Conservation (phyloP, 2,797 vertebrate species). For the Sebastes alutus region DNA sequence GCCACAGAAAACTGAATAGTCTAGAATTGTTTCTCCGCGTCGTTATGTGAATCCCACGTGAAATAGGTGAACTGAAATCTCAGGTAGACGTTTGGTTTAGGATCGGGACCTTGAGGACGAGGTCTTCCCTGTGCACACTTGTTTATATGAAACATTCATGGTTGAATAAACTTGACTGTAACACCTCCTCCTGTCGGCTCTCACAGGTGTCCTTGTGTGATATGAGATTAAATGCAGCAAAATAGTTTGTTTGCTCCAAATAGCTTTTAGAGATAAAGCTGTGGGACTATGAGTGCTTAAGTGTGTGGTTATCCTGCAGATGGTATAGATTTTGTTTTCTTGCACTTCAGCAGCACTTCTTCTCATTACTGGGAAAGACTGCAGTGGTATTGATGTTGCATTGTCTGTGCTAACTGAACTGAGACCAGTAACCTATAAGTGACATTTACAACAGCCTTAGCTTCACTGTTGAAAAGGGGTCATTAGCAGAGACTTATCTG, state of each 20-base stretch:
- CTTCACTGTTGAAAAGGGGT: background rate
- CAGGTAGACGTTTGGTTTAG: conserved; percentile 80
- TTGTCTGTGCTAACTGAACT: conserved; percentile 33
- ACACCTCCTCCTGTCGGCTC: conserved; percentile 58
- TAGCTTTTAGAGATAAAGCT: conserved; percentile 18
- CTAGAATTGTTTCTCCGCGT: conserved; percentile 70
- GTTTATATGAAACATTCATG: conserved; percentile 71
- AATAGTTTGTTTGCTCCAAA: conserved; percentile 38
- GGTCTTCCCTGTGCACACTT: conserved; percentile 76
- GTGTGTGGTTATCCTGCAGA: background rate
- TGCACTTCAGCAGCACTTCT: background rate
- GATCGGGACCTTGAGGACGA: conserved; percentile 59
- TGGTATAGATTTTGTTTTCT: conserved; percentile 12
- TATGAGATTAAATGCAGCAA: conserved; percentile 20
- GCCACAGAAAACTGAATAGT: conserved; percentile 65
- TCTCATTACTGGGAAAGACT: conserved; percentile 22
- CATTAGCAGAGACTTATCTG: background rate
- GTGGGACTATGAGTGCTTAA: conserved; percentile 5
- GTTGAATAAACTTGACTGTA: conserved; percentile 78
- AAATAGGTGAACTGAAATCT: conserved; percentile 77
- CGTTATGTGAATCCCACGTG: conserved; percentile 70
- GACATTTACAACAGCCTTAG: conserved; percentile 9
- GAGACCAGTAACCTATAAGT: conserved; percentile 16
- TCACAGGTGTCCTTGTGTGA: conserved; percentile 35
- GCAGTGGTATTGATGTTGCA: conserved; percentile 41